These are phyloP conservation scores for Sylvia borin DNA, from an alignment of 2,797 vertebrate genomes.

Conservation along the genomic window DNA sequence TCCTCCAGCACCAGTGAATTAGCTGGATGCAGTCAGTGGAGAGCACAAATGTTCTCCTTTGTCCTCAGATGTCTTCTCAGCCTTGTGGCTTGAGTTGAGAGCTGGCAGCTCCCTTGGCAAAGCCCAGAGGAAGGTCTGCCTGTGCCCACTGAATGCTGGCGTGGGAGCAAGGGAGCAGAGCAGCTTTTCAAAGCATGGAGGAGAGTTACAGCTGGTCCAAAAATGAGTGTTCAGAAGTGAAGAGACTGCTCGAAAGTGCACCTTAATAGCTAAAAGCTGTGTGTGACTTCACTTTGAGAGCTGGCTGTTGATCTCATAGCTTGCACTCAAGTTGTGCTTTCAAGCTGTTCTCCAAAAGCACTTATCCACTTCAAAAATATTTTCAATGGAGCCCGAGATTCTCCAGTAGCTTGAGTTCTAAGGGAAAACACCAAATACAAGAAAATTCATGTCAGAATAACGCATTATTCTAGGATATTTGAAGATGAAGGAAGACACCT, in stretches of 20 bases:
- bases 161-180: not conserved
- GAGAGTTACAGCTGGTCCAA: not conserved
- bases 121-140: not conserved
- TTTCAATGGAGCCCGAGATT: not conserved
- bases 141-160: not conserved
- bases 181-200: fast-evolving
- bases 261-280: not conserved
- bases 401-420: not conserved
- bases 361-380: conserved; percentile 13
- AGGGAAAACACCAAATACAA: not conserved
- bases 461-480: not conserved
- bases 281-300: not conserved
- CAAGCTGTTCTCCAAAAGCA: conserved; percentile 2
- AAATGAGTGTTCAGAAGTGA: not conserved
- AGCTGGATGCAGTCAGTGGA: not conserved
- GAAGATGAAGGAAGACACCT: not conserved
- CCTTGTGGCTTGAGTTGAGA: not conserved
- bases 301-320: not conserved
- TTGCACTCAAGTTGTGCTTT: not conserved
- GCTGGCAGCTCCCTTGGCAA: not conserved
- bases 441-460: not conserved
- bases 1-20: not conserved
- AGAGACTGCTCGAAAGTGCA: not conserved
- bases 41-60: not conserved
- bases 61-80: not conserved